Evolutionary conservation across 2,113 vertebrate genomes (phyloP).

Genomic region (Struthio camelus): DNA sequence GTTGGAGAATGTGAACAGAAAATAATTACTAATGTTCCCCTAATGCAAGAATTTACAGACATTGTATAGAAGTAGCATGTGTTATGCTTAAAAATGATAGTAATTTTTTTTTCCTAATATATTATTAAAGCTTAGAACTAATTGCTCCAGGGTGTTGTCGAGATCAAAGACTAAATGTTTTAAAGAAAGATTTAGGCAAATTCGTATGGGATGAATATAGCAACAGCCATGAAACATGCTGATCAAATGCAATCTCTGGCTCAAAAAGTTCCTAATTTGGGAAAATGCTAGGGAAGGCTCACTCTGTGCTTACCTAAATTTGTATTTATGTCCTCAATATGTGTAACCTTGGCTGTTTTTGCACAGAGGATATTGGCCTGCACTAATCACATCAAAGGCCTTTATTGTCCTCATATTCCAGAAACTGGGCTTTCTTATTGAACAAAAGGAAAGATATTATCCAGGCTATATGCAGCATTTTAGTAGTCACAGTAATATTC

Average conservation of each 20-base stretch:
- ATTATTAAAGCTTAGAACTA: neutral
- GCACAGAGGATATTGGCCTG: neutral
- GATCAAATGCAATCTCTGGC: neutral
- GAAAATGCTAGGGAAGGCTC: neutral
- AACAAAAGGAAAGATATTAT: neutral
- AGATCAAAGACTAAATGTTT: neutral
- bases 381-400: neutral
- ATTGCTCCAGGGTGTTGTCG: neutral
- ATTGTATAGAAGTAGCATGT: neutral
- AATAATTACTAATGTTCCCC: neutral
- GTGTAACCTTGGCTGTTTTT: neutral
- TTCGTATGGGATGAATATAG: neutral
- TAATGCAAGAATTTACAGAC: neutral
- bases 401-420: neutral
- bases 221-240: neutral
- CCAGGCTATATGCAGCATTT: neutral
- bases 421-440: neutral
- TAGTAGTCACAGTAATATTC: neutral
- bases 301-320: neutral
- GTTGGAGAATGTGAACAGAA: neutral
- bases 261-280: neutral
- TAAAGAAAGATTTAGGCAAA: neutral
- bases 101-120: neutral
- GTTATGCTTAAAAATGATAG: neutral
- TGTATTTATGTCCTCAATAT: neutral